Evolutionary conservation across 1,140 invertebrate species (phyloP).

Genomic region (Drosophila sturtevanti): DNA sequence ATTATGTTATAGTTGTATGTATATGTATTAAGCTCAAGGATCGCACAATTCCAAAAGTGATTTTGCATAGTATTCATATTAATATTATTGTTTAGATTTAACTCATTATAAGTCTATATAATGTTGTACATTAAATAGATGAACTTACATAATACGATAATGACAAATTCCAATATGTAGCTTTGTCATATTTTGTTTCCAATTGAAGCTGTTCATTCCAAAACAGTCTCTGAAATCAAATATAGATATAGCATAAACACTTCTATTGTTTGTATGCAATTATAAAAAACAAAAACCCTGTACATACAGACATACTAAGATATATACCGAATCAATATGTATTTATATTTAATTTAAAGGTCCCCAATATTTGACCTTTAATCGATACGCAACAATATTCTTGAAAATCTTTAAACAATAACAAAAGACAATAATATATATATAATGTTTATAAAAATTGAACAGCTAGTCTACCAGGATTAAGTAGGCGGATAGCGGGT

Average conservation of each 20-base stretch:
- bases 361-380: slow-evolving; percentile 35
- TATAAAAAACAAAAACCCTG: slow-evolving; percentile 29
- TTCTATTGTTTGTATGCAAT: slow-evolving; percentile 38
- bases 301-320: neutral
- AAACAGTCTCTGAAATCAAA: slow-evolving; percentile 39
- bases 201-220: slow-evolving; percentile 51
- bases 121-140: neutral
- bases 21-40: slow-evolving; percentile 30
- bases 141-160: neutral
- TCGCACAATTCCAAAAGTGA: slow-evolving; percentile 75
- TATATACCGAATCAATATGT: slow-evolving; percentile 20
- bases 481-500: slow-evolving; percentile 19
- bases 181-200: too few species aligned
- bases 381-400: slow-evolving; percentile 2
- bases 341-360: slow-evolving; percentile 36
- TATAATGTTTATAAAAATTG: slow-evolving; percentile 62
- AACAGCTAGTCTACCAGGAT: slow-evolving; percentile 17
- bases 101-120: slow-evolving; percentile 26
- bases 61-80: slow-evolving; percentile 72
- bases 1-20: slow-evolving; percentile 6
- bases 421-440: slow-evolving; percentile 72
- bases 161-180: too few species aligned
- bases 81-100: slow-evolving; percentile 60
- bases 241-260: slow-evolving; percentile 33
- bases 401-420: slow-evolving; percentile 56